Conservation (phyloP, 2,113 vertebrate species). For the Datnioides undecimradiatus region DNA sequence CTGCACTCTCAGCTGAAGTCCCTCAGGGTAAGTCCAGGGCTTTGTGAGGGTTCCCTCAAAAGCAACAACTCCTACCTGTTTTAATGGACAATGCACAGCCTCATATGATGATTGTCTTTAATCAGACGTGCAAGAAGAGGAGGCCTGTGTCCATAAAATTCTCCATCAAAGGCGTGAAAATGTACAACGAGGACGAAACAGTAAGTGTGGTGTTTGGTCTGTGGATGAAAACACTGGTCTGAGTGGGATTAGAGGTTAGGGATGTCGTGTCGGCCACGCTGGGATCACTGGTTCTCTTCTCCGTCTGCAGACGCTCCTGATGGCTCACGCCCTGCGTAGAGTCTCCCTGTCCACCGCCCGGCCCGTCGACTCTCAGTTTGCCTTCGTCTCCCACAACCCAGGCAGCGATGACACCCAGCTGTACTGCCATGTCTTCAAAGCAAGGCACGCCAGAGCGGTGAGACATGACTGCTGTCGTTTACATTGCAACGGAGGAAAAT, state of each 20-base stretch:
- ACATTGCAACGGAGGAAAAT: too few species aligned
- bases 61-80: not conserved
- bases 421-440: constrained; percentile 95
- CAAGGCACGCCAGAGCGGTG: constrained; percentile 86
- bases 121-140: constrained; percentile 85
- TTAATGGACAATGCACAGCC: accelerated
- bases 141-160: constrained; percentile 89
- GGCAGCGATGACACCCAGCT: constrained; percentile 81
- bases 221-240: not conserved
- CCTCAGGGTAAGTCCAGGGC: constrained; percentile 84
- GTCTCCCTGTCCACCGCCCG: constrained; percentile 90
- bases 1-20: constrained; percentile 87
- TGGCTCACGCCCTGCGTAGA: constrained; percentile 92
- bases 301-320: constrained; percentile 88
- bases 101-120: not conserved
- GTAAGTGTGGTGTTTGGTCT: constrained; percentile 68
- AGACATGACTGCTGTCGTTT: too few species aligned
- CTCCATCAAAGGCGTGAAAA: constrained; percentile 93
- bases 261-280: not conserved
- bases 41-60: not conserved
- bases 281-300: not conserved
- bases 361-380: constrained; percentile 87
- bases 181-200: constrained; percentile 91
- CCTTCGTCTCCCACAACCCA: constrained; percentile 94
- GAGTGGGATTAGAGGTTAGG: too few species aligned